These are phyloP conservation scores for Dolomedes plantarius DNA, from an alignment of 2,888 invertebrate species.

Conservation along the genomic window DNA sequence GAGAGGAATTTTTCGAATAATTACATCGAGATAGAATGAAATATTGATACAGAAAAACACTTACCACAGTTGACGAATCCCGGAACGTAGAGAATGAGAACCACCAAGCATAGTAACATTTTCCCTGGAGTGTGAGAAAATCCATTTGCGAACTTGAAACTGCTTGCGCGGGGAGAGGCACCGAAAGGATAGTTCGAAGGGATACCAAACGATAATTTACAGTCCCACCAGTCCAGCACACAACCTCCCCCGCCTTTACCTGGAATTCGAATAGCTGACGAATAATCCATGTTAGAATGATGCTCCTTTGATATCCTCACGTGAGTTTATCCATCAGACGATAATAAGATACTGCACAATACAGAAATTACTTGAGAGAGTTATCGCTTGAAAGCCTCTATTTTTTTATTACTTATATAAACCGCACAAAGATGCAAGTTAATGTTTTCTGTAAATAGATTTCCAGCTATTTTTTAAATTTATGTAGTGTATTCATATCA, in stretches of 20 bases:
- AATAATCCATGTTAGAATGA: slow-evolving; percentile 56
- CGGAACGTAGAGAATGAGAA: slow-evolving; percentile 48
- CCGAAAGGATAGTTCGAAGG: slow-evolving; percentile 37
- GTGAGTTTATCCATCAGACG: slow-evolving; percentile 55
- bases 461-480: no score
- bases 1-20: no score
- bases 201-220: slow-evolving; percentile 42
- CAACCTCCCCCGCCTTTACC: slow-evolving; percentile 35
- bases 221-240: slow-evolving; percentile 37
- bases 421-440: no score
- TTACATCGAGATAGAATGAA: no score
- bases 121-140: slow-evolving; percentile 57
- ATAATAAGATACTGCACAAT: no score
- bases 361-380: no score
- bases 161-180: slow-evolving; percentile 23
- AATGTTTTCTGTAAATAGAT: no score
- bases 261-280: slow-evolving; percentile 47
- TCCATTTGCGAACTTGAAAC: slow-evolving; percentile 28
- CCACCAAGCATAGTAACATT: slow-evolving; percentile 53
- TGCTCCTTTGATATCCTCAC: slow-evolving; percentile 23
- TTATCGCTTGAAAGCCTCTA: no score
- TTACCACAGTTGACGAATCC: slow-evolving; percentile 67
- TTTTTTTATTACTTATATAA: no score
- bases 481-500: no score
- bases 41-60: no score